Percentiles rank a stretch among this genome's conserved stretches.
phyloP scores from a whole-genome alignment of 2,113 vertebrate genomes.

The Saccopteryx bilineata region DNA sequence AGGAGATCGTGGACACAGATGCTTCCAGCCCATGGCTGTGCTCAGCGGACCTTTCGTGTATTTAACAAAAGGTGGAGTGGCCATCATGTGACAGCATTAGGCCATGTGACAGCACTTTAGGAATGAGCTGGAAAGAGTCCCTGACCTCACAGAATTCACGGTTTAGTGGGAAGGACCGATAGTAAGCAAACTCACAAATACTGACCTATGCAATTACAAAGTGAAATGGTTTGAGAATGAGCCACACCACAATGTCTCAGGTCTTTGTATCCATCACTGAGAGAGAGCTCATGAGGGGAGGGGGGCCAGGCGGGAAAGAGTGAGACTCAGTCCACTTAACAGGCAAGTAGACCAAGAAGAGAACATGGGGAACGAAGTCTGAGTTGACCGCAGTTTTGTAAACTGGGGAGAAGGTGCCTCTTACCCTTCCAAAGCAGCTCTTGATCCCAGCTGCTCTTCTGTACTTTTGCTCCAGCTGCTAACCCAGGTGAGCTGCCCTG shows the following conservation, averaged over 20 bases:
- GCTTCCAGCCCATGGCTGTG: neutral
- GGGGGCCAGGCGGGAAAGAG: neutral
- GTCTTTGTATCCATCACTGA: neutral
- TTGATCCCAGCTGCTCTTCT: neutral
- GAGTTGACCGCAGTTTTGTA: neutral
- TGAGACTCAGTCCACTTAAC: neutral
- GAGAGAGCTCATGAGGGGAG: neutral
- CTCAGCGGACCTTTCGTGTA: neutral
- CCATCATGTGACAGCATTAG: rapidly evolving
- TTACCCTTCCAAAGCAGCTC: neutral
- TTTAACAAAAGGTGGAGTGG: neutral
- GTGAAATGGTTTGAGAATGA: neutral
- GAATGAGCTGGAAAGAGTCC: neutral
- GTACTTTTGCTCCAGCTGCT: neutral
- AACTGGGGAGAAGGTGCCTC: neutral
- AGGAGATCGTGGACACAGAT: neutral
- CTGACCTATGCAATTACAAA: neutral
- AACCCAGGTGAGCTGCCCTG: neutral
- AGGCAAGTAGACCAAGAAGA: neutral
- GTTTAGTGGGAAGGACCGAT: neutral
- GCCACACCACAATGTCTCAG: neutral
- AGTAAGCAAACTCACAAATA: neutral
- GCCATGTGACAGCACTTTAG: neutral
- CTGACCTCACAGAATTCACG: neutral
- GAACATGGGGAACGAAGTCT: neutral